Evolutionary conservation across 2,113 vertebrate genomes (phyloP).

Genomic region (Grammomys surdaster): DNA sequence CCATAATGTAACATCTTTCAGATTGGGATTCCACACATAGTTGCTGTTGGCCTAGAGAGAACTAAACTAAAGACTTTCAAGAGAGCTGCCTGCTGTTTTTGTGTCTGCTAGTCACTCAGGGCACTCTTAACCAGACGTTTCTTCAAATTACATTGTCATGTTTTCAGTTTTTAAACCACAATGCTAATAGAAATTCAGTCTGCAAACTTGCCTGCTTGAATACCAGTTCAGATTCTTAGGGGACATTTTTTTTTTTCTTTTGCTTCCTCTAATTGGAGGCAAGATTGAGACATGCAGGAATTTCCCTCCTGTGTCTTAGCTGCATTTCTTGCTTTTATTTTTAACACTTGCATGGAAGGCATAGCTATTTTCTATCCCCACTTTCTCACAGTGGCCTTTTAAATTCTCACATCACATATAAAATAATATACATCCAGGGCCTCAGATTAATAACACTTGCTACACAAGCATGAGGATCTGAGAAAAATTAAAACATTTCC

Average conservation of each 20-base stretch:
- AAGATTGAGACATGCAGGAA: slow-evolving; percentile 1
- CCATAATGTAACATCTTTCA: neutral
- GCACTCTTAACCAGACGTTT: neutral
- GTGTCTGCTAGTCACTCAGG: neutral
- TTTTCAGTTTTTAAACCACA: slow-evolving; percentile 32
- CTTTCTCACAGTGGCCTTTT: neutral
- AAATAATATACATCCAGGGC: neutral
- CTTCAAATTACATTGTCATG: slow-evolving; percentile 50
- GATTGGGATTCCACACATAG: neutral
- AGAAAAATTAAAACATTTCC: neutral
- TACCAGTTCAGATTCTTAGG: neutral
- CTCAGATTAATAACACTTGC: neutral
- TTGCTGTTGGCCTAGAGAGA: neutral
- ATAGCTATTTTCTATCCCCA: neutral
- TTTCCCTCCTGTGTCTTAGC: neutral
- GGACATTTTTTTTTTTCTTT: slow-evolving; percentile 33
- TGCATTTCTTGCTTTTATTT: slow-evolving; percentile 18
- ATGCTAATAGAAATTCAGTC: slow-evolving; percentile 49
- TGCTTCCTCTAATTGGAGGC: slow-evolving; percentile 25
- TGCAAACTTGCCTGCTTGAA: slow-evolving; percentile 45
- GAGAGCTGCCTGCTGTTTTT: neutral
- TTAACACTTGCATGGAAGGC: neutral
- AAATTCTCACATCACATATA: neutral
- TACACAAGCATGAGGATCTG: neutral
- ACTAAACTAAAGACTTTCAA: slow-evolving; percentile 1